A percentile compares a stretch with the other conserved stretches of the same genome.
phyloP scores from a whole-genome alignment of 2,888 invertebrate genomes.

The Neoaliturus tenellus region DNA sequence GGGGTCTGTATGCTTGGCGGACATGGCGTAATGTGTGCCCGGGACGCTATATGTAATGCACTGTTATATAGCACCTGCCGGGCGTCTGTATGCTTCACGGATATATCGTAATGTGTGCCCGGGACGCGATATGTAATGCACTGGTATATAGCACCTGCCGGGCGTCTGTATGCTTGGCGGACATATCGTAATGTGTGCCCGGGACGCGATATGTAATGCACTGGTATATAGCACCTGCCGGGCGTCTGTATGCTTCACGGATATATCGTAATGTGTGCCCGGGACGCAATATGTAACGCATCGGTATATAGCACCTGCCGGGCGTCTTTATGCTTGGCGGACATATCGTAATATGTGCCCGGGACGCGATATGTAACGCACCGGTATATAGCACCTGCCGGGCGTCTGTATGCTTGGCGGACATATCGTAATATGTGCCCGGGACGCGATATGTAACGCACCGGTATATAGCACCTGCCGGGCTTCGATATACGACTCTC shows the following conservation, averaged over 20 bases:
- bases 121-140: neutral
- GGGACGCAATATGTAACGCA: neutral
- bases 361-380: neutral
- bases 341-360: neutral
- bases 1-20: too few relatives aligned
- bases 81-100: too few relatives aligned
- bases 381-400: neutral
- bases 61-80: slow-evolving; percentile 11
- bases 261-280: neutral
- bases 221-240: slow-evolving; percentile 2
- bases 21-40: neutral
- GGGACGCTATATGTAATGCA: neutral
- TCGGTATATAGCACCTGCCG: neutral
- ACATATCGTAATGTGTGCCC: neutral
- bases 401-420: too few relatives aligned
- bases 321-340: too few relatives aligned
- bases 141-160: neutral
- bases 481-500: slow-evolving; percentile 11
- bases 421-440: neutral
- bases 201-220: neutral
- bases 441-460: slow-evolving; percentile 9
- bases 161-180: too few relatives aligned
- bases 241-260: too few relatives aligned
- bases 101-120: neutral
- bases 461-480: slow-evolving; percentile 28